Evolutionary conservation across 30 jellyfish, hydroid and myxozoan genomes (phyloP).

Genomic region (Hydractinia symbiolongicarpus): DNA sequence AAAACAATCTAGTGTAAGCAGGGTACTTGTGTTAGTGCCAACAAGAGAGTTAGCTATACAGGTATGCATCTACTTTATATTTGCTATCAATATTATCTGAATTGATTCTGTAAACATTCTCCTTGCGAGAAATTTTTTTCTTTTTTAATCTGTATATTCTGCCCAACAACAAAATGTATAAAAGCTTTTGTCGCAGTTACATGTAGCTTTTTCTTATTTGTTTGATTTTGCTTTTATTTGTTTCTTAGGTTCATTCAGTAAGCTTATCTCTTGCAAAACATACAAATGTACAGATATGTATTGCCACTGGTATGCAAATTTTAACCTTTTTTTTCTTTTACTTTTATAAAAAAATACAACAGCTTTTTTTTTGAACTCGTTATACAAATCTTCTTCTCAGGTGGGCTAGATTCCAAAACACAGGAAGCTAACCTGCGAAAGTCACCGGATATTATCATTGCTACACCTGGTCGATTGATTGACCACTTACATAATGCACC

Average conservation of each 20-base stretch:
- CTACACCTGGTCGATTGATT: slow-evolving; percentile 99
- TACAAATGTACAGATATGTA: slow-evolving; percentile 69
- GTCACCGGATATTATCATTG: slow-evolving; percentile 82
- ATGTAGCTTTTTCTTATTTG: background rate
- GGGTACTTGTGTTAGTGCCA: slow-evolving; percentile 84
- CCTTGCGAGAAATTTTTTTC: background rate
- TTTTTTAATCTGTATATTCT: background rate
- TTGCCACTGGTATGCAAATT: slow-evolving; percentile 66
- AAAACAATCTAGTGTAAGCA: slow-evolving; percentile 61
- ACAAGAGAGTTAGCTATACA: slow-evolving; percentile 95
- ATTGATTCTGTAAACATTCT: background rate
- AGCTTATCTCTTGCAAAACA: slow-evolving; percentile 69
- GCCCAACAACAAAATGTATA: too few relatives aligned
- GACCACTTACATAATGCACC: slow-evolving; percentile 94
- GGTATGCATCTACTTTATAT: slow-evolving; percentile 22
- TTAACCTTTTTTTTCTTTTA: background rate
- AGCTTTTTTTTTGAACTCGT: too few relatives aligned
- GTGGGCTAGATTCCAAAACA: slow-evolving; percentile 77
- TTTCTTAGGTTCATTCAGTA: slow-evolving; percentile 78
- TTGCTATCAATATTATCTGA: too few relatives aligned
- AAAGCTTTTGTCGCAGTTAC: too few relatives aligned
- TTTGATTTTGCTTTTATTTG: slow-evolving; percentile 1
- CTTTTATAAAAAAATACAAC: background rate
- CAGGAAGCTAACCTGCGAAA: slow-evolving; percentile 91
- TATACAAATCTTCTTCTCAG: slow-evolving; percentile 22